Evolutionary conservation across 37 sponge, comb jelly and placozoan species (phyloP).

Genomic region (Beroe forskalii): DNA sequence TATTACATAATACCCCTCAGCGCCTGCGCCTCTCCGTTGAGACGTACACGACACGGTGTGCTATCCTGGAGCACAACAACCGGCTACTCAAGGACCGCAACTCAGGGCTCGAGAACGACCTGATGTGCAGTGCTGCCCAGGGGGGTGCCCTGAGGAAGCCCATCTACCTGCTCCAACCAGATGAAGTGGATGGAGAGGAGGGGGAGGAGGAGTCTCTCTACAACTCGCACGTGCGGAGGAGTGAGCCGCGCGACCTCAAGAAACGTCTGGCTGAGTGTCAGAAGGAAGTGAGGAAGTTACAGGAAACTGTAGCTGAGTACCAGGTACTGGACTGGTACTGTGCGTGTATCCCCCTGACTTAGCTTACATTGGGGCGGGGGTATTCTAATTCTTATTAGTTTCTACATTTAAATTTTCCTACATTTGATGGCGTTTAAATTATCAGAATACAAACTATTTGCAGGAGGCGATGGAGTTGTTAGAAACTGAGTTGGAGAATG

Average conservation of each 20-base stretch:
- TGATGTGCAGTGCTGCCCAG: slow-evolving; percentile 19
- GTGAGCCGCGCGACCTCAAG: not conserved
- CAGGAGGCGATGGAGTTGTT: slow-evolving; percentile 34
- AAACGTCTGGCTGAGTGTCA: slow-evolving; percentile 34
- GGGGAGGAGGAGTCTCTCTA: not conserved
- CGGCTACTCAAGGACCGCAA: slow-evolving; percentile 55
- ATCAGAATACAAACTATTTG: too few species aligned
- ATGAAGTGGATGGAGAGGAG: not conserved
- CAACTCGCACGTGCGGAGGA: slow-evolving; percentile 23
- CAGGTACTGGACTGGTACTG: too few species aligned
- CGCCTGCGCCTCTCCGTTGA: not conserved
- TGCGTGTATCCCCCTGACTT: too few species aligned
- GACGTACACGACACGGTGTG: slow-evolving; percentile 61
- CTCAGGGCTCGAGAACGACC: slow-evolving; percentile 43
- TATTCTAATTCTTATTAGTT: too few species aligned
- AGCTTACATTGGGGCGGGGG: too few species aligned
- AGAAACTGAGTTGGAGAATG: not conserved
- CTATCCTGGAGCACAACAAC: slow-evolving; percentile 58
- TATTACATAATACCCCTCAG: too few species aligned
- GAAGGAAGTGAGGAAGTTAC: not conserved
- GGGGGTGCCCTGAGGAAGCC: not conserved
- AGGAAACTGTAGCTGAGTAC: slow-evolving; percentile 29
- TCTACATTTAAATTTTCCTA: too few species aligned
- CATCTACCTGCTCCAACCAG: not conserved
- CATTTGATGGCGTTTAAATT: too few species aligned